Evolutionary conservation across 1,140 invertebrate genomes (phyloP).

Genomic region (Brachystomella parvula): DNA sequence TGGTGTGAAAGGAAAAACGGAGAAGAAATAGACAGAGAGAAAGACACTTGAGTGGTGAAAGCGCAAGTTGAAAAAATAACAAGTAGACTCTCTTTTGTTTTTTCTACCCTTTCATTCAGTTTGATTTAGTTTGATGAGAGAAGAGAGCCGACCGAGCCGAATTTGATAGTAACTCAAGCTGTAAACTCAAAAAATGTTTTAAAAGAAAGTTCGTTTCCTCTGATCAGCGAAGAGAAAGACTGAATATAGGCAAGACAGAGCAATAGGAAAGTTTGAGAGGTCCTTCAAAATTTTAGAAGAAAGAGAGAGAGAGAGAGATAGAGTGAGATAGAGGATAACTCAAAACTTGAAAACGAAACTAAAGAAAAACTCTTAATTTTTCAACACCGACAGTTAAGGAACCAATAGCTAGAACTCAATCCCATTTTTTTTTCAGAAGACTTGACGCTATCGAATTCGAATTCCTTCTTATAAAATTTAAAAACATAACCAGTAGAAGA

Average conservation of each 20-base stretch:
- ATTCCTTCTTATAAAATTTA: neutral
- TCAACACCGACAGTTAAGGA: neutral
- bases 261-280: conserved; percentile 61
- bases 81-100: neutral
- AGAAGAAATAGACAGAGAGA: conserved; percentile 1
- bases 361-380: neutral
- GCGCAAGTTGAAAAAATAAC: neutral
- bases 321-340: conserved; percentile 3
- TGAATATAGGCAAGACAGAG: conserved; percentile 32
- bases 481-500: neutral
- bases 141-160: neutral
- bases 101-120: conserved; percentile 4
- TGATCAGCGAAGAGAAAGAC: conserved; percentile 25
- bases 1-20: conserved; percentile 6
- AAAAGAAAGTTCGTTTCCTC: neutral
- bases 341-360: neutral
- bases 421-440: no score
- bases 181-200: conserved; percentile 4
- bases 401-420: no score
- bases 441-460: no score
- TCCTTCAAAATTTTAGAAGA: conserved; percentile 48
- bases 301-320: conserved; percentile 4
- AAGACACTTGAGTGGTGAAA: neutral
- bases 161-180: neutral
- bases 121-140: neutral